Percentiles rank a stretch among this genome's conserved stretches.
Conservation (phyloP, 2,888 invertebrate genomes). For the Spilosoma lubricipeda region DNA sequence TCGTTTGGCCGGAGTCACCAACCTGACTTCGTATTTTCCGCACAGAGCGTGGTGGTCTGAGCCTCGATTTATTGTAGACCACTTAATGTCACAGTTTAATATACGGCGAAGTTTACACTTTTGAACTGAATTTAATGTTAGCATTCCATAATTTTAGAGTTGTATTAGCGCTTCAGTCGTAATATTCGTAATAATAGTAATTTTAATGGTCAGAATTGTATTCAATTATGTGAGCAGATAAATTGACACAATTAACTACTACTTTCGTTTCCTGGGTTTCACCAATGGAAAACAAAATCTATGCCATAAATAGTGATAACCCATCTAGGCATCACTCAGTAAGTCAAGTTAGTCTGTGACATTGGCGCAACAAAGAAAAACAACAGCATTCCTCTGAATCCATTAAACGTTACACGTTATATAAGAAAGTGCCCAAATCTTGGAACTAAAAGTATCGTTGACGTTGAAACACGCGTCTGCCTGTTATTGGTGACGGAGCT, state of each 20-base stretch:
- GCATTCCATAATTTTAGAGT: neutral
- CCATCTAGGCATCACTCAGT: no score
- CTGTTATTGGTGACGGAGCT: no score
- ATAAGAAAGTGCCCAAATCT: no score
- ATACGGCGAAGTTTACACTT: slow-evolving; percentile 20
- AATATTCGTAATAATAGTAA: neutral
- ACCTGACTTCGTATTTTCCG: slow-evolving; percentile 60
- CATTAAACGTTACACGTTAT: no score
- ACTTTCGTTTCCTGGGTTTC: neutral
- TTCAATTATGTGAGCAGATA: neutral
- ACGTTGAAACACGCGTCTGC: no score
- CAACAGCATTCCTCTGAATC: no score
- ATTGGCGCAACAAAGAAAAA: no score
- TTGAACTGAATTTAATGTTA: slow-evolving; percentile 7
- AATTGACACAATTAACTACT: neutral
- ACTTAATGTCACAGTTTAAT: slow-evolving; percentile 31
- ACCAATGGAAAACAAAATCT: no score
- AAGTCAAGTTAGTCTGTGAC: no score
- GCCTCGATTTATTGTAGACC: slow-evolving; percentile 55
- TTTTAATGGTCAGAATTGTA: neutral
- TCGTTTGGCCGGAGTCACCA: slow-evolving; percentile 59
- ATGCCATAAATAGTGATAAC: no score
- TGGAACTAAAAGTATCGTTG: no score
- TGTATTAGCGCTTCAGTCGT: neutral
- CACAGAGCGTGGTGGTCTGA: slow-evolving; percentile 51